Evolutionary conservation across 1,140 invertebrate genomes (phyloP), one percentile per base, ranked within the genome.

Genomic region (Euura saliciscinereae): DNA sequence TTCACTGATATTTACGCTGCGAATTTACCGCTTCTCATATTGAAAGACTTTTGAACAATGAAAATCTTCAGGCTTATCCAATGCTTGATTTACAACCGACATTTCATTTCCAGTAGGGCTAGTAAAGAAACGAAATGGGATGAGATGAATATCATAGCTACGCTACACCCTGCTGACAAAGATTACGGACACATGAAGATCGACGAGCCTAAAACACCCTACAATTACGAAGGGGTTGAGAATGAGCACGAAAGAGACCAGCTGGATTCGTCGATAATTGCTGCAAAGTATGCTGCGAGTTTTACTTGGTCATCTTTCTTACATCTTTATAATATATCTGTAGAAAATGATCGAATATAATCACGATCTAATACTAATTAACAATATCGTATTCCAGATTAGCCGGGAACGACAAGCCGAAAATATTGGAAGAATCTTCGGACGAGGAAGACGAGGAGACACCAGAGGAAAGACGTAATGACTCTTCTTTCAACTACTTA

Each of bases 171-270:
- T 64, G 88, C 95, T 44, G 97, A 98, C 84, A 99, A 99, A 89
- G 98, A 99, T 89, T 99, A 99, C 88, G 98, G 98, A 7, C 97
- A 98, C 82, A 99, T 99, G 97, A 99, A 99, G 90, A 98, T 99
- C 71, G 97, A 99, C 80, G 98, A 99, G 87, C 97, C 98, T 51
- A 97, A 98, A 89, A 99, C 99, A 7, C 99, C 98, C 2, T 99
- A 94, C 82, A 95, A 93, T 84, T 93, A 95, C 76, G 90, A 90
- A 78, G 88, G 90, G 59, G 91, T 93, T 71, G 92, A 93, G 72
- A 90, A 92, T 45, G 93, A 94, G 73, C 88, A 92, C 73, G 91
- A 92, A 66, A 89, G 91, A 78, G 94, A 94, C 84, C 90, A 92
- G 74, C 85, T 96, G 74, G 94, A 97, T 86, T 92, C 95, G 3